A percentile compares a stretch with the other conserved stretches of the same genome.
phyloP scores from a whole-genome alignment of 2,113 vertebrate genomes.

The Scomber japonicus region DNA sequence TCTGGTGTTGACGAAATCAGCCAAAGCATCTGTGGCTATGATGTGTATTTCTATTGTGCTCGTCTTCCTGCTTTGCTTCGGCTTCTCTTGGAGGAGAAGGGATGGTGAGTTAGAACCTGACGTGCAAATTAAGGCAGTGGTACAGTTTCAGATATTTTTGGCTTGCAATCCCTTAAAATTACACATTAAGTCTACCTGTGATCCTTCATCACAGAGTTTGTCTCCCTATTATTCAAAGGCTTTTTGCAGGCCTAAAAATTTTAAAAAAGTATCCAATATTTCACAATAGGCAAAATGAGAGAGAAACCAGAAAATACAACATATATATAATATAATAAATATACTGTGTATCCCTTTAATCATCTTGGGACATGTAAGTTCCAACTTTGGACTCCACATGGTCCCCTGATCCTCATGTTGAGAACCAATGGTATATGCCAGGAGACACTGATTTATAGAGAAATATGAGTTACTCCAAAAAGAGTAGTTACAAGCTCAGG shows the following conservation, averaged over 20 bases:
- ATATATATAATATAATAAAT: too few relatives aligned
- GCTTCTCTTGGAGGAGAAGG: constrained; percentile 86
- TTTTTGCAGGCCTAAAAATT: not conserved
- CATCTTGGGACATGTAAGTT: not conserved
- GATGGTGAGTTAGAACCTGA: constrained; percentile 75
- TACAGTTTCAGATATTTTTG: too few relatives aligned
- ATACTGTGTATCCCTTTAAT: too few relatives aligned
- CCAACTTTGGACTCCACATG: too few relatives aligned
- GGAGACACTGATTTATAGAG: too few relatives aligned
- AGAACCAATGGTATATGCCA: too few relatives aligned
- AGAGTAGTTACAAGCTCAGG: not conserved
- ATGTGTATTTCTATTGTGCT: constrained; percentile 87
- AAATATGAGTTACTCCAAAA: too few relatives aligned
- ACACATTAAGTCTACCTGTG: not conserved
- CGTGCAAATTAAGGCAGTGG: too few relatives aligned
- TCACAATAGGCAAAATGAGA: not conserved
- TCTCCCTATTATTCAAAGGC: not conserved
- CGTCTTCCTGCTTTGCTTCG: constrained; percentile 85
- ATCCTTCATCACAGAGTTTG: not conserved
- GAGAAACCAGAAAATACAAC: too few relatives aligned
- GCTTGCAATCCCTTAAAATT: not conserved
- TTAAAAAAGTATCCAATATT: not conserved
- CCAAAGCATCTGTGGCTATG: constrained; percentile 85
- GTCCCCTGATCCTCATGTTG: not conserved
- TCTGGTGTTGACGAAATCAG: constrained; percentile 81